Evolutionary conservation across 2,888 invertebrate genomes (phyloP), one percentile per base, ranked within the genome.

Genomic region (Punctoribates punctum): DNA sequence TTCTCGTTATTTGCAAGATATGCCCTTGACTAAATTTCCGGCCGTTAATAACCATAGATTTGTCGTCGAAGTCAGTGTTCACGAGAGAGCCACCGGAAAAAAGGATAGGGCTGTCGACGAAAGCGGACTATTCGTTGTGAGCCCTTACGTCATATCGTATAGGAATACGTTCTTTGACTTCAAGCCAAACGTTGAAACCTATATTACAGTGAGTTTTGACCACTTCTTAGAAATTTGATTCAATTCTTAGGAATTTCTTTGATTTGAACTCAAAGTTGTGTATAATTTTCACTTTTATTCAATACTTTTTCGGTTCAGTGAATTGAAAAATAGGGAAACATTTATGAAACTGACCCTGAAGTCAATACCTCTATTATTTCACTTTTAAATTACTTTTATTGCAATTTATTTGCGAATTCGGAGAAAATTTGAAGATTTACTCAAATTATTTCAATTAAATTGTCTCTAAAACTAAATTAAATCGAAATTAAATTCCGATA

Each of bases 31-130:
- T 5, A n/a, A n/a, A 65, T 74, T 75, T 75, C 73, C 75, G 72
- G 74, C 13, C 48, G 73, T 73, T 73, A 27, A 38, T 23, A 62
- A 65, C 25, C 23, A 15, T 4, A 29, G 42, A 27, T 72, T 80
- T 17, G 57, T 78, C 13, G 79, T 80, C 6, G 80, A 80, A 73
- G 80, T 77, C 15, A 77, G 77, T 27, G 79, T 80, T 15, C 76
- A 76, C 11, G 80, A 80, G 34, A 54, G 15, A 27, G 77, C 79
- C 3, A 77, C 79, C 3, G 79, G 79, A 29, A 77, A 77, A 13
- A 78, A 77, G 42, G 78, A 79, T 25, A 60, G 42, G 23, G 77
- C 72, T 25, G 57, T 23, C 0, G 77, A 78, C 54, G 62, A 77
- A 0, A 74, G 17, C 42, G 72, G 73, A 0, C 46, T 74, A 15